Evolutionary conservation across 2,888 invertebrate species (phyloP), one percentile per base, ranked within the genome.

Genomic region (Drosophila limbata): DNA sequence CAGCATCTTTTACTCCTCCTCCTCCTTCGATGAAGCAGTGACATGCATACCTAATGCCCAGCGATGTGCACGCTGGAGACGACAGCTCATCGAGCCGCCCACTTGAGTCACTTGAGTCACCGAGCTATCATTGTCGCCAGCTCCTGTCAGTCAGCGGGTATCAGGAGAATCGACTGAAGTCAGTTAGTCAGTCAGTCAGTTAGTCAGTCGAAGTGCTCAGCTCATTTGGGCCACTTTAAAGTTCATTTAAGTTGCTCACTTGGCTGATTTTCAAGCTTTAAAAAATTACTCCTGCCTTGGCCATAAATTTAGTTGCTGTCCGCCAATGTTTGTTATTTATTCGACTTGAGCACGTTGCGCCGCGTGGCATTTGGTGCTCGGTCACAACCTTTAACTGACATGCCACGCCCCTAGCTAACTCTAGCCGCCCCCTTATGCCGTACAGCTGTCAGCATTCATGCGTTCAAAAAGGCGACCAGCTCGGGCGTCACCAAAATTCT

Each of bases 311-410:
- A 73, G 81, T 69, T 64, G 77, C 88, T 88, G 88, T 90, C 90
- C 79, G 77, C 77, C 84, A 79, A 79, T 88, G 88, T 78, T 90
- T 76, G 86, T 89, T 90, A 90, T 89, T 89, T 89, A 89, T 89
- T 88, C 77, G 78, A 81, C 74, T 81, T 77, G 51, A 69, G 74
- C 84, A 86, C 84, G 79, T 75, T 88, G 83, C 53, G 71, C 64
- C 79, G 81, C 87, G 67, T 87, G 81, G 84, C 81, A 84, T 56
- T 86, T 69, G 78, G 67, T 74, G 60, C 76, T 76, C 45, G 79
- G 55, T 33, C 31, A 65, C 74, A 80, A 76, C 86, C 87, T 81
- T 77, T 76, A 77, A 86, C 68, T 75, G 78, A 81, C 80, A 74
- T 73, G 77, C 84, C 84, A 84, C 84, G 79, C 82, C 85, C 57